Conservation (phyloP, 2,113 vertebrate species). For the Shinisaurus crocodilurus region DNA sequence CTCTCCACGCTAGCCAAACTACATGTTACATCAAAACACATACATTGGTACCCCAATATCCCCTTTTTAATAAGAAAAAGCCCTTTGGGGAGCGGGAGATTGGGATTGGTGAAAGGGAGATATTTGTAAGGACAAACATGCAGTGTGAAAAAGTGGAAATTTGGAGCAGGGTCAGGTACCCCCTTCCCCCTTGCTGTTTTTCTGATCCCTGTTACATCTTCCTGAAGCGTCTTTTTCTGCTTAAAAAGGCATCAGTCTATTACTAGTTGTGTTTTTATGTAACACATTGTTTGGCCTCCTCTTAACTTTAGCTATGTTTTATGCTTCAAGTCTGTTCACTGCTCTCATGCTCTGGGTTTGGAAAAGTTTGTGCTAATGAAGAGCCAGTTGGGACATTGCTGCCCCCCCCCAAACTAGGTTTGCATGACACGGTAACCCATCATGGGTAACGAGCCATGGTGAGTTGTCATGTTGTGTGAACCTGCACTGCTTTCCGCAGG, state of each 20-base stretch:
- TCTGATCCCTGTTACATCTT: not conserved
- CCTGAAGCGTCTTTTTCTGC: not conserved
- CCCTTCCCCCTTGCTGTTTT: not conserved
- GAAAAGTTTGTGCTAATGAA: not conserved
- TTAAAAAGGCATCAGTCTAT: no score
- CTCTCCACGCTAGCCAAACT: not conserved
- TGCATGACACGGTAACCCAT: no score
- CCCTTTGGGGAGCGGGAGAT: not conserved
- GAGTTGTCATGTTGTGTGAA: no score
- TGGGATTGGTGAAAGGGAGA: not conserved
- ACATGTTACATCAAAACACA: not conserved
- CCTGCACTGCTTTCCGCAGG: no score
- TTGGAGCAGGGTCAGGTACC: not conserved
- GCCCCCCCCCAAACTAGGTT: no score
- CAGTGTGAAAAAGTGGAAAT: not conserved
- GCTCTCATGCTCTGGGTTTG: no score
- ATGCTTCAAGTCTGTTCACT: not conserved
- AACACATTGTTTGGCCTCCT: not conserved
- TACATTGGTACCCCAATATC: not conserved
- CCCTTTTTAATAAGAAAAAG: not conserved
- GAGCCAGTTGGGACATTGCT: not conserved
- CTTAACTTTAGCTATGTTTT: not conserved
- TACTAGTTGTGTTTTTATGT: not conserved
- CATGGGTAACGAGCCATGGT: no score
- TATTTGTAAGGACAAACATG: not conserved